Evolutionary conservation across 2,888 invertebrate species (phyloP).

Genomic region (Amphipoea oculea): DNA sequence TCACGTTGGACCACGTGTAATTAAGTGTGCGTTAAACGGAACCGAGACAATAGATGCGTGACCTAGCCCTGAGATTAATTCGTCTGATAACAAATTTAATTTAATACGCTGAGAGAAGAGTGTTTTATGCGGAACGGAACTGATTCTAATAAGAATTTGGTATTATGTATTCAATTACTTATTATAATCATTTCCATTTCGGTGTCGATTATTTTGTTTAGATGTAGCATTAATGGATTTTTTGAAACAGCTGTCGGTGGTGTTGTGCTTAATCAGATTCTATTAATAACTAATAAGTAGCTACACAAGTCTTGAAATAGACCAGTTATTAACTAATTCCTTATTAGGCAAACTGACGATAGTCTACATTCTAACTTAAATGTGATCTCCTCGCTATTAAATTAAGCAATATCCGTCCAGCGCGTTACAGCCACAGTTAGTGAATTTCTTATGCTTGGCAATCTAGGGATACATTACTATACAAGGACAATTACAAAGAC

Average conservation of each 20-base stretch:
- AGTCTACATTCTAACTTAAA: slow-evolving; percentile 64
- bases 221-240: neutral
- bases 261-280: neutral
- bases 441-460: slow-evolving; percentile 58
- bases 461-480: slow-evolving; percentile 62
- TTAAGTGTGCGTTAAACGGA: slow-evolving; percentile 80
- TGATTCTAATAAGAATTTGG: slow-evolving; percentile 42
- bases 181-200: slow-evolving; percentile 12
- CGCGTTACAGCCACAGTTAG: slow-evolving; percentile 38
- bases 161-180: neutral
- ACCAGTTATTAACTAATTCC: slow-evolving; percentile 44
- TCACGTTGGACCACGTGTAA: slow-evolving; percentile 78
- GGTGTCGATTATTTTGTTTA: neutral
- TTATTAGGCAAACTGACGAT: slow-evolving; percentile 36
- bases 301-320: slow-evolving; percentile 7
- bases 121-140: slow-evolving; percentile 58
- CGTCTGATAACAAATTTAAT: slow-evolving; percentile 69
- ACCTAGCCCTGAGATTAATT: slow-evolving; percentile 72
- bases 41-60: slow-evolving; percentile 82
- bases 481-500: slow-evolving; percentile 74
- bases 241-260: neutral
- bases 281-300: slow-evolving; percentile 5
- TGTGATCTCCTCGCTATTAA: slow-evolving; percentile 58
- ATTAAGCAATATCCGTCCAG: slow-evolving; percentile 46
- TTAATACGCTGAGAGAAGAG: slow-evolving; percentile 64